Evolutionary conservation across 1,140 invertebrate genomes (phyloP), one percentile per base, ranked within the genome.

Genomic region (Drosophila dunni): DNA sequence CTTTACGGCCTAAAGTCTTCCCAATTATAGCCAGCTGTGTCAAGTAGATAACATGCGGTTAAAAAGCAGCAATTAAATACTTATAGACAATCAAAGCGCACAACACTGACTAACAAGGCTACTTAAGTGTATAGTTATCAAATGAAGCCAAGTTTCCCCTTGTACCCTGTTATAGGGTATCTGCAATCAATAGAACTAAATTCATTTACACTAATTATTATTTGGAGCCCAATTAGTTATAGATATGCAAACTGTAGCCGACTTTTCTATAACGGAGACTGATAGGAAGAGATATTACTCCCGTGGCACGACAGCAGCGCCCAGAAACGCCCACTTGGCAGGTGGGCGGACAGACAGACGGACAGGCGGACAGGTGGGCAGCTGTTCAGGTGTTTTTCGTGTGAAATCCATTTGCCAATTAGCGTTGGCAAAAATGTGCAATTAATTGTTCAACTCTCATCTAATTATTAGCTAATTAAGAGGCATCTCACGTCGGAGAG

Each of bases 191-290:
- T 60, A 62, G 46, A 62, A 46, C 62, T 29, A 60, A 56, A 61
- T 40, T 57, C 40, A 63, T 76, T 60, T 38, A 34, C 51, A 54
- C 38, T 54, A 13, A 54, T 54, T 38, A 54, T 54, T 36, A 15
- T 54, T 36, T 72, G 75, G 61, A 75, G 67, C 66, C 68, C 63
- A 88, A 86, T 86, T 86, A 82, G 65, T 15, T 79, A 46, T 72
- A 81, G 61, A 81, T 85, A 81, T 61, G 50, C 60, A 78, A 63
- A 29, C 24, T 29, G 44, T 58, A 61, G 62, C 66, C 51, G 61
- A 71, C 68, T 64, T 67, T 63, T 70, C 65, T 78, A 72, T 85
- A 78, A 85, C 78, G 81, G 81, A 85, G 78, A 81, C 81, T 81
- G 81, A 81, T 75, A 29, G 24, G 24, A 29, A 29, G 24, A 29